A percentile compares a stretch with the other conserved stretches of the same genome.
These are phyloP conservation scores for Digitonthophagus gazella DNA, from an alignment of 2,888 invertebrate species.

Conservation along the genomic window DNA sequence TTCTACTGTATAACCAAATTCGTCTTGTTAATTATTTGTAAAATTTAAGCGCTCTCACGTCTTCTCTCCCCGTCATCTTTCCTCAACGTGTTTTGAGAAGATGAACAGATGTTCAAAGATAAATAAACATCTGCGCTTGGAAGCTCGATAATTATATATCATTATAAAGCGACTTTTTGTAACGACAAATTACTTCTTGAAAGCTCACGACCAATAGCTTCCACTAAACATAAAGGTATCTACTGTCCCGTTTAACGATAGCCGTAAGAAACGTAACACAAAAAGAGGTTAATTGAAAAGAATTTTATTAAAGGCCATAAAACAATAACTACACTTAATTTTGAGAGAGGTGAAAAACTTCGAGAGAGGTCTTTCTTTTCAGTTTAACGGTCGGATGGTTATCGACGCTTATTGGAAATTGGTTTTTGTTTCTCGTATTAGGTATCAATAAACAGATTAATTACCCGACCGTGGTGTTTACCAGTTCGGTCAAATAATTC, in stretches of 20 bases:
- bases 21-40: too few relatives aligned
- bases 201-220: neutral
- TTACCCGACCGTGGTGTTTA: constrained; percentile 3
- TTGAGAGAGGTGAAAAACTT: too few relatives aligned
- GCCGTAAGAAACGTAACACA: neutral
- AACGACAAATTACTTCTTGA: neutral
- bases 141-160: neutral
- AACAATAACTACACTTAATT: too few relatives aligned
- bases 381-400: too few relatives aligned
- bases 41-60: too few relatives aligned
- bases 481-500: constrained; percentile 8
- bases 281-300: neutral
- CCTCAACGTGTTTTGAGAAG: too few relatives aligned
- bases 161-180: neutral
- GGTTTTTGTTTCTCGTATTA: neutral
- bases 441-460: neutral
- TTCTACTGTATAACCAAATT: too few relatives aligned
- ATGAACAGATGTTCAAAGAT: neutral
- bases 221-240: neutral
- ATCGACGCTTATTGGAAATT: neutral
- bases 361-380: too few relatives aligned
- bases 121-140: neutral
- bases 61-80: neutral
- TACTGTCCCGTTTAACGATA: too few relatives aligned
- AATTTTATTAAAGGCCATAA: neutral